Evolutionary conservation across 1,140 invertebrate species (phyloP).

Genomic region (Sycophila sp.): DNA sequence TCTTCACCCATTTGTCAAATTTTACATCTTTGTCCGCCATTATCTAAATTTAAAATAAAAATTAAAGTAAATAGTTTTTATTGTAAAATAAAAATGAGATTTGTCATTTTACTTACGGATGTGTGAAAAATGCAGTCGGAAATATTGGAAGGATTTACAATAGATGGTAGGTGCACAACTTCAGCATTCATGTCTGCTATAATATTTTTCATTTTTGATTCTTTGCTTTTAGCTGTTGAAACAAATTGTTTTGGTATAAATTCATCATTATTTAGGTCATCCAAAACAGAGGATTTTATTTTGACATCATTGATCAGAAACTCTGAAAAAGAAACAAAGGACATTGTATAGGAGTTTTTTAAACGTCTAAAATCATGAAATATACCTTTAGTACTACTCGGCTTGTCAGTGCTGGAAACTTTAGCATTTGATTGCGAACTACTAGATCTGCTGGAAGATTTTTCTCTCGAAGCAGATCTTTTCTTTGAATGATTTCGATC

Average conservation of each 20-base stretch:
- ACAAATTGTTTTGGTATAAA: conserved; percentile 62
- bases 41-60: conserved; percentile 52
- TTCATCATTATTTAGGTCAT: conserved; percentile 63
- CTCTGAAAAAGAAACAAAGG: conserved; percentile 48
- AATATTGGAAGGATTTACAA: conserved; percentile 42
- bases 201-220: conserved; percentile 61
- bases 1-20: conserved; percentile 66
- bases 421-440: conserved; percentile 61
- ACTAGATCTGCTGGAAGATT: conserved; percentile 60
- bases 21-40: conserved; percentile 59
- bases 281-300: conserved; percentile 52
- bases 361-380: neutral
- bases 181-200: conserved; percentile 60
- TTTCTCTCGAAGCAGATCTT: conserved; percentile 60
- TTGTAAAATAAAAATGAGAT: neutral
- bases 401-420: conserved; percentile 48
- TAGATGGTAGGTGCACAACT: conserved; percentile 57
- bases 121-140: conserved; percentile 63
- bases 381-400: conserved; percentile 53
- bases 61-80: conserved; percentile 4
- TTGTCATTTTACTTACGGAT: conserved; percentile 52
- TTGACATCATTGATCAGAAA: conserved; percentile 56
- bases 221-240: conserved; percentile 52
- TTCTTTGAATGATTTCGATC: conserved; percentile 51
- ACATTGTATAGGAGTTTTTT: too few relatives aligned